Conservation (phyloP, 2,888 invertebrate genomes). For the Drosophila anomelani region DNA sequence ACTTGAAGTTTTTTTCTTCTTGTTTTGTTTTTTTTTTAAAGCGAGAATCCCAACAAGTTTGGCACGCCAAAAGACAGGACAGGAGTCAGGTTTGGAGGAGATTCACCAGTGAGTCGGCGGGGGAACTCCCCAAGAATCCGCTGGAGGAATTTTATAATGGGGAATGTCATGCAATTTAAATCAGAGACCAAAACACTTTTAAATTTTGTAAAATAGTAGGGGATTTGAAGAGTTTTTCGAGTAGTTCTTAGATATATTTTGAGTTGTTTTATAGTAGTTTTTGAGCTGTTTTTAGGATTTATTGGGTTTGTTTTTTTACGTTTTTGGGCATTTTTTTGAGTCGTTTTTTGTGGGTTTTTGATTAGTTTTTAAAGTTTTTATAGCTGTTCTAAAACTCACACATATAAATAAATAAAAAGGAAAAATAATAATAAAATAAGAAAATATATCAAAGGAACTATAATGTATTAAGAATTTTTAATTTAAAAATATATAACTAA, state of each 20-base stretch:
- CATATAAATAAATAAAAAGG: no score
- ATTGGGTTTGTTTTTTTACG: no score
- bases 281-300: neutral
- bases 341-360: neutral
- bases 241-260: neutral
- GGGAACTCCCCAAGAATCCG: neutral
- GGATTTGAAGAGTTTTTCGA: neutral
- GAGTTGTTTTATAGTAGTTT: neutral
- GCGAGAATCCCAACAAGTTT: slow-evolving; percentile 32
- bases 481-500: neutral
- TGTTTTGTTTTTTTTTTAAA: slow-evolving; percentile 20
- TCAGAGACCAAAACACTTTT: neutral
- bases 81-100: neutral
- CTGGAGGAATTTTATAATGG: neutral
- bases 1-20: slow-evolving; percentile 55
- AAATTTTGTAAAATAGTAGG: neutral
- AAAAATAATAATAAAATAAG: neutral
- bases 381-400: no score
- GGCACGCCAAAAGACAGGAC: slow-evolving; percentile 30
- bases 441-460: no score
- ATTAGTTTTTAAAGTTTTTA: neutral
- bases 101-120: neutral
- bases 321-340: neutral
- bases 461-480: neutral
- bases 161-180: neutral